Percentiles rank a stretch among this genome's conserved stretches.
These are phyloP conservation scores for Exephanes ischioxanthus DNA, from an alignment of 2,888 invertebrate genomes.

Conservation along the genomic window DNA sequence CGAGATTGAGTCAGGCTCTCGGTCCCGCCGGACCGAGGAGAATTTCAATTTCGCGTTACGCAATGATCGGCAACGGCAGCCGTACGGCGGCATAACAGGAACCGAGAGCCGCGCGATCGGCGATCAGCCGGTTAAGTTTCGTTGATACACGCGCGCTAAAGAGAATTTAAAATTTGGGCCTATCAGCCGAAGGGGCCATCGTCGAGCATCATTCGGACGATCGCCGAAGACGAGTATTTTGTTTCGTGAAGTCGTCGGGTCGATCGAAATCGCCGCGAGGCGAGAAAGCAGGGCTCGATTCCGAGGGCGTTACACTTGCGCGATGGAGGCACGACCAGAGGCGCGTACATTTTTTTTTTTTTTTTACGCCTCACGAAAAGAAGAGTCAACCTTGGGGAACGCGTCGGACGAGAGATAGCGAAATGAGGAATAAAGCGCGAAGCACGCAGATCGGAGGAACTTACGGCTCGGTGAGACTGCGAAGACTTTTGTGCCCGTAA, in stretches of 20 bases:
- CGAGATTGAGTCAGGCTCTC: slow-evolving; percentile 67
- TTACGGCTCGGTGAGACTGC: slow-evolving; percentile 77
- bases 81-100: slow-evolving; percentile 13
- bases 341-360: background rate
- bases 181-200: background rate
- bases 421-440: slow-evolving; percentile 71
- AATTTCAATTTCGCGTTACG: slow-evolving; percentile 68
- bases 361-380: slow-evolving; percentile 50
- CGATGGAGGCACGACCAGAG: background rate
- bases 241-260: slow-evolving; percentile 13
- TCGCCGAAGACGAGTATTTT: background rate
- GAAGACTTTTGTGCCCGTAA: slow-evolving; percentile 78
- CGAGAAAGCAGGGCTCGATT: slow-evolving; percentile 48
- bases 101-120: slow-evolving; percentile 39
- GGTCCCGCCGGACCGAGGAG: slow-evolving; percentile 56
- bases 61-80: slow-evolving; percentile 58
- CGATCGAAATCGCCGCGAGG: slow-evolving; percentile 29
- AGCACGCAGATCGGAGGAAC: slow-evolving; percentile 68
- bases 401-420: slow-evolving; percentile 71
- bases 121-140: slow-evolving; percentile 30
- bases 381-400: slow-evolving; percentile 76
- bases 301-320: slow-evolving; percentile 12
- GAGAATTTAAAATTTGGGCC: slow-evolving; percentile 5
- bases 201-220: slow-evolving; percentile 3
- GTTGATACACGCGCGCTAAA: slow-evolving; percentile 43